Evolutionary conservation across 2,113 vertebrate species (phyloP), one percentile per base, ranked within the genome.

Genomic region (Larimichthys crocea): DNA sequence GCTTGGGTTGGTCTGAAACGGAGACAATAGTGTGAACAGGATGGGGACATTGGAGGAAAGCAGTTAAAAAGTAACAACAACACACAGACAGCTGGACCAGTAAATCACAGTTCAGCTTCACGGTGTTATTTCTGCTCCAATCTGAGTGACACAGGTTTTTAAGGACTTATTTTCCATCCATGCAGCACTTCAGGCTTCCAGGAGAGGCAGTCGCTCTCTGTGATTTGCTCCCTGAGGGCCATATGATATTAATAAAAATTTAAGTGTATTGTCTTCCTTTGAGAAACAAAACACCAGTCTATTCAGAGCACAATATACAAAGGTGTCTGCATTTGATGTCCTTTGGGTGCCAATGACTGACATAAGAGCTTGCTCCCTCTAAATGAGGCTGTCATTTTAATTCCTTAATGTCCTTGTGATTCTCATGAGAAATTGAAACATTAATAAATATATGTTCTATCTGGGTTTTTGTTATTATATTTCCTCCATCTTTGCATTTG

Each of bases 11-110:
- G 85, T 84, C 93, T 93, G 85, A 91, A 89, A 87, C 71, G 87
- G 91, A 92, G 93, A 94, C 93, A 93, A 94, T 93, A 87, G 93
- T 93, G 92, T 92, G 92, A 93, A 93, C 92, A 94, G 91, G 90
- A 93, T 83, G 86, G 78, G 85, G 83, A 86, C 84, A 78, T 40
- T 72, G 79, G 74, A 77, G 80, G 70, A 84, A 85, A 87, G 72
- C 35, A 17, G 64, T 91, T 76, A 73, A 80, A 70, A 81, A 78
- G 77, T 49, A 86, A 80, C 65, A 86, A 79, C 79, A 87, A 84
- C 49, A 80, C 48, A 40, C 84, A 80, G 74, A 83, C 87, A 89
- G 77, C 87, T 91, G 86, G 64, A 67, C 52, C 56, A 71, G 24
- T 92, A 92, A 92, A 91, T 88, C 62, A 85, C 52, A 20, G 57